Evolutionary conservation across 2,113 vertebrate genomes (phyloP), one percentile per base, ranked within the genome.

Genomic region (Hemibagrus wyckioides): DNA sequence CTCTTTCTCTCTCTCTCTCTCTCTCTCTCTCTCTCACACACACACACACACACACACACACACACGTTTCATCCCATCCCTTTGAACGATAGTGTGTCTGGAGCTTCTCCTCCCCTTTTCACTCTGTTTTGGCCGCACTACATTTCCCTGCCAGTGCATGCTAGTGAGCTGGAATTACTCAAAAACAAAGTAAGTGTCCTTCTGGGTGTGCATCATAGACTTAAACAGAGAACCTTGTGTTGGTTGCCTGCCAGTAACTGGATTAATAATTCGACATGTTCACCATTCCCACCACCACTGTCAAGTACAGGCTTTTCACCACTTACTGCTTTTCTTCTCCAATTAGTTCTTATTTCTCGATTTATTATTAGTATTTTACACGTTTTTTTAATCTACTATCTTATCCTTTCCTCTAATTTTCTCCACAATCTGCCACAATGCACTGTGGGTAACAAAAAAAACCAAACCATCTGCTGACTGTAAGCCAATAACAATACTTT

Each of bases 401-500:
- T 52, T 83, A 84, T 87, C 41, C n/a, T 52, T 69, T 77, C 52
- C 44, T 67, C 7, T 63, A 14, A 63, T 63, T 82, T 82, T 61
- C 59, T 30, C 9, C 33, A 80, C 19, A 56, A 82, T 61, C 50
- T 80, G 50, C 14, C 44, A 52, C 50, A 77, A 50, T 77, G 28
- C 48, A 15, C 75, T 77, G 21, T 13, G 52, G 52, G n/a, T 33
- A 54, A 79, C 50, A 56, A 80, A 56, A 77, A 44, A 79, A 50
- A 44, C 39, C 89, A 91, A 92, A 92, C 93, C 92, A 91, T 91
- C 89, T 90, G 91, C 92, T 91, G 88, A 90, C 90, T 90, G 89
- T 89, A 88, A 93, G 92, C 93, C 92, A 92, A 94, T 95, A 91
- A 92, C 90, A 91, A 52, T 69, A 89, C 91, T 90, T 88, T 85